phyloP scores from a whole-genome alignment of 2,888 invertebrate species.

The Pherbina coryleti region DNA sequence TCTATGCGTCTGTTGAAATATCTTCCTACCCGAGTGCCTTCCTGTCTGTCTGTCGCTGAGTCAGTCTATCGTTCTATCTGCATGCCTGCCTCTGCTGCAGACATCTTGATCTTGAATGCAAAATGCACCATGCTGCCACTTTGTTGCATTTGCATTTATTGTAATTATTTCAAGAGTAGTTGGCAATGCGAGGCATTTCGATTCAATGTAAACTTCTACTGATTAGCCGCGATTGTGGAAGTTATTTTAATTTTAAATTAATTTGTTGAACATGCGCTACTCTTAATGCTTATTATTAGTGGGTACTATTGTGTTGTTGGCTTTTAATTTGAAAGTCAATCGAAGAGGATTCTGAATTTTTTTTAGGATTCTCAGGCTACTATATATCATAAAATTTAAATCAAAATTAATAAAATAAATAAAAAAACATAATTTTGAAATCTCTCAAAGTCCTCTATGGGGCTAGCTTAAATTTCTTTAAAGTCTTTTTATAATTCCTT shows the following conservation, averaged over 20 bases:
- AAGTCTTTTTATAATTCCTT: too few relatives aligned
- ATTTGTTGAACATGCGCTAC: neutral
- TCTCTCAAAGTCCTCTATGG: too few relatives aligned
- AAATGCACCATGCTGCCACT: conserved; percentile 3
- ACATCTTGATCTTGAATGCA: conserved; percentile 19
- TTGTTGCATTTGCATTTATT: conserved; percentile 13
- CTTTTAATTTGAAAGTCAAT: neutral
- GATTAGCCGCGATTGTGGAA: conserved; percentile 1
- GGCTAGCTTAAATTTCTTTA: too few relatives aligned
- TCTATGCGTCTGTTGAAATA: neutral
- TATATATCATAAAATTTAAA: too few relatives aligned
- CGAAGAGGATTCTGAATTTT: too few relatives aligned
- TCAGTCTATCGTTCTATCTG: conserved; percentile 1
- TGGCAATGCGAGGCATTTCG: neutral
- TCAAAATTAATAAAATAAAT: too few relatives aligned
- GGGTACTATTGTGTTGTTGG: neutral
- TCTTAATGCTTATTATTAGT: neutral
- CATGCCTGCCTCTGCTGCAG: conserved; percentile 7
- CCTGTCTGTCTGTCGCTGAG: conserved; percentile 1
- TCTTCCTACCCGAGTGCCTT: neutral
- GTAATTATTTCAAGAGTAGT: neutral
- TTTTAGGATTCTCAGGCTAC: too few relatives aligned
- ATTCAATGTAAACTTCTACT: neutral
- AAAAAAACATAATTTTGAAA: neutral
- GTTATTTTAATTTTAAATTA: conserved; percentile 10